phyloP scores from a whole-genome alignment of 2,113 vertebrate species.

The Perognathus longimembris region DNA sequence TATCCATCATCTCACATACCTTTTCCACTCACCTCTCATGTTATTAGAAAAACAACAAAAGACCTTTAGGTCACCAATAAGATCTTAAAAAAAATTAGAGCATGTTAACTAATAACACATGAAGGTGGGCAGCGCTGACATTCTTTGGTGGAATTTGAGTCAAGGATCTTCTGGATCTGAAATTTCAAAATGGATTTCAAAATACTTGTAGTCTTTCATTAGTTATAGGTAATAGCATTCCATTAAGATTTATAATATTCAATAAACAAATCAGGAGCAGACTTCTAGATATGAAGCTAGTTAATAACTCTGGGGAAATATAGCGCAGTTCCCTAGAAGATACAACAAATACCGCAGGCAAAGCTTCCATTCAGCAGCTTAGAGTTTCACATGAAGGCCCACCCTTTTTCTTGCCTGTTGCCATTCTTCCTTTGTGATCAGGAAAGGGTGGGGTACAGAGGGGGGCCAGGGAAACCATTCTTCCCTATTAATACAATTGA shows the following conservation, averaged over 20 bases:
- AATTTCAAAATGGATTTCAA: conserved; percentile 63
- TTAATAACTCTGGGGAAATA: conserved; percentile 39
- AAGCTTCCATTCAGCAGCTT: background rate
- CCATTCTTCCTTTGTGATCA: background rate
- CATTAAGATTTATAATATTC: conserved; percentile 51
- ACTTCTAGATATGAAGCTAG: conserved; percentile 28
- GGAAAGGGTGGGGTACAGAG: background rate
- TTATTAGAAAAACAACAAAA: conserved; percentile 67
- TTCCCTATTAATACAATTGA: background rate
- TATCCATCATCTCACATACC: background rate
- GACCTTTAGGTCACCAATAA: conserved; percentile 58
- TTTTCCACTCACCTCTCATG: conserved; percentile 40
- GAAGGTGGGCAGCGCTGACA: background rate
- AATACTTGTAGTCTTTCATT: conserved; percentile 8
- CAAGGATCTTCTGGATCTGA: conserved; percentile 38
- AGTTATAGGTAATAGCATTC: background rate
- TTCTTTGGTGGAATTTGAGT: conserved; percentile 63
- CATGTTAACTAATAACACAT: conserved; percentile 60
- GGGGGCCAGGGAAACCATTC: background rate
- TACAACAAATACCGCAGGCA: background rate
- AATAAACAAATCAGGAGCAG: conserved; percentile 42
- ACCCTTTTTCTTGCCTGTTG: background rate
- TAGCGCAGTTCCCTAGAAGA: background rate
- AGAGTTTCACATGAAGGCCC: background rate
- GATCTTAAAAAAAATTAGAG: conserved; percentile 50